These are phyloP conservation scores for Prorops nasuta DNA, from an alignment of 1,140 invertebrate species.

Conservation along the genomic window DNA sequence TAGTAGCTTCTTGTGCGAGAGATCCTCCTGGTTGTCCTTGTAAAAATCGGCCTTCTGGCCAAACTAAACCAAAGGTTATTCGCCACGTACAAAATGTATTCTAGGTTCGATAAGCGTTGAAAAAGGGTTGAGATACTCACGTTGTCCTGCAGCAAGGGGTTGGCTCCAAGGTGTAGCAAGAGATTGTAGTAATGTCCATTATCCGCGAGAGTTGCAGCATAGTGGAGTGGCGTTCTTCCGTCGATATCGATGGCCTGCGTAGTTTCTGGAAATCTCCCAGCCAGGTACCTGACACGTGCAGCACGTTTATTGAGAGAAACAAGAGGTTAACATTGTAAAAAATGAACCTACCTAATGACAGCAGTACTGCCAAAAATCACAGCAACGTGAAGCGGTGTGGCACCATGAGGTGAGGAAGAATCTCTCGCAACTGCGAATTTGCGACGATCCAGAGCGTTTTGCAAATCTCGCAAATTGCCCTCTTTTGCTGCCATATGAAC, in stretches of 20 bases:
- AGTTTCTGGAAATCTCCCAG: slow-evolving; percentile 80
- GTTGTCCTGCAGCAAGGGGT: slow-evolving; percentile 78
- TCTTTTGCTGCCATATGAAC: slow-evolving; percentile 84
- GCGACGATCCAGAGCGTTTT: slow-evolving; percentile 82
- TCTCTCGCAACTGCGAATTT: slow-evolving; percentile 88
- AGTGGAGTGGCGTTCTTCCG: slow-evolving; percentile 87
- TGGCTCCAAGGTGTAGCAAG: slow-evolving; percentile 79
- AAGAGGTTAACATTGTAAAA: neutral
- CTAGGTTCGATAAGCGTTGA: too few species aligned
- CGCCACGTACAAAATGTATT: too few species aligned
- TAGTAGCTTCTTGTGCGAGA: slow-evolving; percentile 69
- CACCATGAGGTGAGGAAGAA: slow-evolving; percentile 75
- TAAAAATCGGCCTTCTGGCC: slow-evolving; percentile 76
- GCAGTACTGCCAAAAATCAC: slow-evolving; percentile 77
- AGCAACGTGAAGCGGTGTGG: slow-evolving; percentile 90
- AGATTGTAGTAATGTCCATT: slow-evolving; percentile 87
- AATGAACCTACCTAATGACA: slow-evolving; percentile 47
- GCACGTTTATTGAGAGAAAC: neutral
- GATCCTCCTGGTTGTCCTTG: slow-evolving; percentile 64
- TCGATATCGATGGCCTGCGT: slow-evolving; percentile 72
- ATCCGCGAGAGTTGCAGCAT: slow-evolving; percentile 81
- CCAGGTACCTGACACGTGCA: slow-evolving; percentile 39
- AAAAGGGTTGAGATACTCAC: slow-evolving; percentile 68
- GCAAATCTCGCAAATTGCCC: slow-evolving; percentile 80
- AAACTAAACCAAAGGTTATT: too few species aligned